A percentile compares a stretch with the other conserved stretches of the same genome.
phyloP scores from a whole-genome alignment of 2,888 invertebrate genomes.

The Microctonus aethiopoides region DNA sequence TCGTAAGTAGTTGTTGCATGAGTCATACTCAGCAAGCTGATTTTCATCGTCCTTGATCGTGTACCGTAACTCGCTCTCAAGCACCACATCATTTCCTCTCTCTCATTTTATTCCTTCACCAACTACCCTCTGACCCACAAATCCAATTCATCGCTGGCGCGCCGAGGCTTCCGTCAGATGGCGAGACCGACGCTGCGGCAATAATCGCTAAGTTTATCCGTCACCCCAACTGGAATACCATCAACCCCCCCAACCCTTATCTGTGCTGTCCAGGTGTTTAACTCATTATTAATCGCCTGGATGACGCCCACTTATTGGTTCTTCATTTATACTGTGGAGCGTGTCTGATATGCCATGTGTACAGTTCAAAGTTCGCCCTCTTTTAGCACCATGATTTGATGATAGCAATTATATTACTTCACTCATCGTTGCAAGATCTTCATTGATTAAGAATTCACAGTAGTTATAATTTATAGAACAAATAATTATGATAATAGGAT shows the following conservation, averaged over 20 bases:
- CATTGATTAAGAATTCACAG: background rate
- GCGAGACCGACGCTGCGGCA: constrained; percentile 41
- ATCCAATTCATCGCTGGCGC: constrained; percentile 45
- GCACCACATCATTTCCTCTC: background rate
- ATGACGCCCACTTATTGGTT: constrained; percentile 11
- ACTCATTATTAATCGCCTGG: constrained; percentile 10
- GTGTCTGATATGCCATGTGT: background rate
- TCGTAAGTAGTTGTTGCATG: background rate
- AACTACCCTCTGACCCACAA: constrained; percentile 47
- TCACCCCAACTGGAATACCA: constrained; percentile 5
- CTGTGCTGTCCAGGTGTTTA: constrained; percentile 8
- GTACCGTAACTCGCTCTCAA: background rate
- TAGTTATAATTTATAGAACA: background rate
- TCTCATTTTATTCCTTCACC: background rate
- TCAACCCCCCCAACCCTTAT: background rate
- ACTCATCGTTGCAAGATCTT: background rate
- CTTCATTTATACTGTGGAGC: background rate
- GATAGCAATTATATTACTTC: background rate
- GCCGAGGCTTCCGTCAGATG: constrained; percentile 43
- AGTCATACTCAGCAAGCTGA: background rate
- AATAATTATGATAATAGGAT: background rate
- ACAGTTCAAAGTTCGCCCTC: background rate
- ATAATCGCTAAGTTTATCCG: constrained; percentile 27
- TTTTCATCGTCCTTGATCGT: background rate
- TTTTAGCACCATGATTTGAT: background rate